A percentile compares a stretch with the other conserved stretches of the same genome.
phyloP scores from a whole-genome alignment of 2,797 vertebrate species.

The Dipus sagitta region DNA sequence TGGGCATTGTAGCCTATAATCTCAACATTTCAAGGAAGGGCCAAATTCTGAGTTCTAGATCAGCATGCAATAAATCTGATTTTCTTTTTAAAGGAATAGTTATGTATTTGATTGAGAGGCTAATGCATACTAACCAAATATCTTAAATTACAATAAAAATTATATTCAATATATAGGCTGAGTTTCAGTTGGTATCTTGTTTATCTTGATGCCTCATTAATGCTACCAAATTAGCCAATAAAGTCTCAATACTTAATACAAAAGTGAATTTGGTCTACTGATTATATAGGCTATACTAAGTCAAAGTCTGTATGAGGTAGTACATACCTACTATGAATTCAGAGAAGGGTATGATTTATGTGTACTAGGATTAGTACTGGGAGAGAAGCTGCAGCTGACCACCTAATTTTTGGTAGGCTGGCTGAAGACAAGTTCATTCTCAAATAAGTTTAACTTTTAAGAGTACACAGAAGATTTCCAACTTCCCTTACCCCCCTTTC shows the following conservation, averaged over 20 bases:
- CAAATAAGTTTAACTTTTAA: constrained; percentile 42
- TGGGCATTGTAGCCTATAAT: neutral
- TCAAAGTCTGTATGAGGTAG: neutral
- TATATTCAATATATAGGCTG: neutral
- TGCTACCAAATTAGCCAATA: constrained; percentile 35
- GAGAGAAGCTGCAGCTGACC: neutral
- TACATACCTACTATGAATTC: constrained; percentile 43
- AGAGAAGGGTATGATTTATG: neutral
- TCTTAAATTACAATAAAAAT: neutral
- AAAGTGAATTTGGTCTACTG: neutral
- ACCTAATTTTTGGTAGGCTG: neutral
- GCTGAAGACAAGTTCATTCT: neutral
- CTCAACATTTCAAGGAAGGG: neutral
- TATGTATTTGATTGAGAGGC: neutral
- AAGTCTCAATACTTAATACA: neutral
- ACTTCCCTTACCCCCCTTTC: neutral
- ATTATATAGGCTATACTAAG: neutral
- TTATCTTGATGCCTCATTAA: neutral
- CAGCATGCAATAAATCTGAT: neutral
- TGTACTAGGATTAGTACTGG: neutral
- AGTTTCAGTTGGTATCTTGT: neutral
- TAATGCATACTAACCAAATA: neutral
- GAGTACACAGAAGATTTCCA: neutral
- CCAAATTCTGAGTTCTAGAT: neutral
- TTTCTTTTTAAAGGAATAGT: neutral